Conservation (phyloP, 53 echinoderm and acorn worm species). For the Stichopus horrens region DNA sequence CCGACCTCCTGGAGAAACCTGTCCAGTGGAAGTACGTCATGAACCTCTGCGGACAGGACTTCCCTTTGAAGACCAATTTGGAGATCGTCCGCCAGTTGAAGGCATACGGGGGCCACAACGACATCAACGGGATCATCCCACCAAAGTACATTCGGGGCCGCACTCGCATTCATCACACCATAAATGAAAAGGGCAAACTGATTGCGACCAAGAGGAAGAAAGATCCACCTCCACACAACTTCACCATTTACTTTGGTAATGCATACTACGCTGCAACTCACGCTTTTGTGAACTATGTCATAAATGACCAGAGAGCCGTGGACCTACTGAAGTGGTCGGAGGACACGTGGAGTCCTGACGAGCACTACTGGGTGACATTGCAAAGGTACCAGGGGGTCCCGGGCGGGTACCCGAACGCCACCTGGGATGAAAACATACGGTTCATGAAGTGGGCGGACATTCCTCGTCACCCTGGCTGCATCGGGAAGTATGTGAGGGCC, state of each 20-base stretch:
- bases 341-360: conserved; percentile 92
- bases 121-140: conserved; percentile 72
- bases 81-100: conserved; percentile 84
- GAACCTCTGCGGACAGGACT: conserved; percentile 92
- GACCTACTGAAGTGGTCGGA: conserved; percentile 83
- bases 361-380: conserved; percentile 86
- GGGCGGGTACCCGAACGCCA: conserved; percentile 77
- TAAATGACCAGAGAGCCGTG: conserved; percentile 65
- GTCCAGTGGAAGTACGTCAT: conserved; percentile 74
- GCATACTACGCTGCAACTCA: conserved; percentile 83
- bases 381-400: conserved; percentile 71
- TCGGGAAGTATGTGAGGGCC: conserved; percentile 70
- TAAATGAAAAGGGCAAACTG: conserved; percentile 53
- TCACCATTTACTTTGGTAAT: conserved; percentile 84
- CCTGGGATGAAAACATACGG: conserved; percentile 68
- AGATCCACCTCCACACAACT: conserved; percentile 71
- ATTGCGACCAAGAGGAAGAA: conserved; percentile 53
- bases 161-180: conserved; percentile 60
- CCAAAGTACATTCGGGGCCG: conserved; percentile 56
- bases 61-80: conserved; percentile 93
- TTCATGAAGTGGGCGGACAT: conserved; percentile 85
- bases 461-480: conserved; percentile 63
- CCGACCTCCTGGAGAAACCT: conserved; percentile 56
- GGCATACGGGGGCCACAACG: conserved; percentile 75
- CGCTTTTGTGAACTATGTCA: conserved; percentile 71